Conservation (phyloP, 64 coral and sea anemone genomes). For the Orbicella faveolata region DNA sequence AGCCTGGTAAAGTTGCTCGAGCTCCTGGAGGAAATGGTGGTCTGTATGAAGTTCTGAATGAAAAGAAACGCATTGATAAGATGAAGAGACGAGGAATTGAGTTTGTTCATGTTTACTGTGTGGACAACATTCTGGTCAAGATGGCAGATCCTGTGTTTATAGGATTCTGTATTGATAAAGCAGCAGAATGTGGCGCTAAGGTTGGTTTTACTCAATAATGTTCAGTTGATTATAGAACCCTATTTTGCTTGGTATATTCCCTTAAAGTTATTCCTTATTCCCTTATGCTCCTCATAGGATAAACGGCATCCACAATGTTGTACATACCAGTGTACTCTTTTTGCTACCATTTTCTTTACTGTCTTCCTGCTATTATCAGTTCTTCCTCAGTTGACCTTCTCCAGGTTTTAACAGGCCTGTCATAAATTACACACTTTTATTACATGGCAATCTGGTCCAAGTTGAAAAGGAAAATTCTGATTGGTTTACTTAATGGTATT, state of each 20-base stretch:
- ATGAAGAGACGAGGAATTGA: slow-evolving; percentile 90
- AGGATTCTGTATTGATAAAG: slow-evolving; percentile 82
- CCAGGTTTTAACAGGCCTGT: too few relatives aligned
- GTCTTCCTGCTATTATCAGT: too few relatives aligned
- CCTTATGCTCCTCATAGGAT: neutral
- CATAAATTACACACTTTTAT: too few relatives aligned
- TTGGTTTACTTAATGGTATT: too few relatives aligned
- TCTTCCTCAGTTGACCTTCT: too few relatives aligned
- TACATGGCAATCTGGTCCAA: too few relatives aligned
- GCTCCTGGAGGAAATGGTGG: slow-evolving; percentile 95
- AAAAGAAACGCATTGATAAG: slow-evolving; percentile 36
- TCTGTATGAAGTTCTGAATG: slow-evolving; percentile 72
- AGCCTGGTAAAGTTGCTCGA: slow-evolving; percentile 70
- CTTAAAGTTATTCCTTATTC: neutral
- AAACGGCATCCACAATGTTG: neutral
- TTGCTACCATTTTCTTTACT: too few relatives aligned
- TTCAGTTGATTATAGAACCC: neutral
- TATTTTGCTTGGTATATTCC: neutral
- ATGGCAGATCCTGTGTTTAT: slow-evolving; percentile 95
- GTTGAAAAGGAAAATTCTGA: too few relatives aligned
- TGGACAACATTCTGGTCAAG: slow-evolving; percentile 96
- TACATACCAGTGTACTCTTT: too few relatives aligned
- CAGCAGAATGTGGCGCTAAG: slow-evolving; percentile 95
- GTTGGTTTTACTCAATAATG: neutral
- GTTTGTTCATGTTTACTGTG: slow-evolving; percentile 87